These are phyloP conservation scores for Brachypodius melanocephalos DNA, from an alignment of 2,113 vertebrate genomes.

Conservation along the genomic window DNA sequence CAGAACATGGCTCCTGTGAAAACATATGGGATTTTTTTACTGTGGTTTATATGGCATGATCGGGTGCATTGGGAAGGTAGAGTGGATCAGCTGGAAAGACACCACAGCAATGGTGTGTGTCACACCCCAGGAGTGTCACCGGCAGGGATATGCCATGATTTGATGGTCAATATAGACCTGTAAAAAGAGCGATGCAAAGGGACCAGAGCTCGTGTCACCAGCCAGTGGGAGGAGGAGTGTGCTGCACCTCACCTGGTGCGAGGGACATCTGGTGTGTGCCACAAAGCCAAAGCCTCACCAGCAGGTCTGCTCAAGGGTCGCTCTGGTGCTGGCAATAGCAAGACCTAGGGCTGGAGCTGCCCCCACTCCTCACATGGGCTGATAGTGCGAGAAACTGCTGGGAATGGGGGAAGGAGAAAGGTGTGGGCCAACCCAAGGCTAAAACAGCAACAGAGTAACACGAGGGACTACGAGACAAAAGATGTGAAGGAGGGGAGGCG, in stretches of 20 bases:
- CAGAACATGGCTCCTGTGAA: not conserved
- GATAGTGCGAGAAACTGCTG: not conserved
- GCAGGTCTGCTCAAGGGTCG: not conserved
- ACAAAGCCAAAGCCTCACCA: not conserved
- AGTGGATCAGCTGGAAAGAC: not conserved
- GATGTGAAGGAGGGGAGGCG: not conserved
- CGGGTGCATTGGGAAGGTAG: not conserved
- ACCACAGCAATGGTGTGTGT: not conserved
- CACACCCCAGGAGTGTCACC: not conserved
- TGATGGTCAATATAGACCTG: not conserved
- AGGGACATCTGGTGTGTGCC: not conserved
- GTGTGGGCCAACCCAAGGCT: not conserved
- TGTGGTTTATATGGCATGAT: not conserved
- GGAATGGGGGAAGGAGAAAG: not conserved
- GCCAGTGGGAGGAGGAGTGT: not conserved
- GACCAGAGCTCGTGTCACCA: not conserved
- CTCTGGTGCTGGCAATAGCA: not conserved
- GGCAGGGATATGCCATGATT: not conserved
- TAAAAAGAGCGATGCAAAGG: fast-evolving
- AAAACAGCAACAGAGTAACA: not conserved
- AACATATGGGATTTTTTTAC: not conserved
- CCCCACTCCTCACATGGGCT: fast-evolving
- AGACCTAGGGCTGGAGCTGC: not conserved
- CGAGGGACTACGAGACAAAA: not conserved
- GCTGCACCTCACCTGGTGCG: not conserved